These are phyloP conservation scores for Trissolcus brochymenae DNA, from an alignment of 2,888 invertebrate genomes.

Conservation along the genomic window DNA sequence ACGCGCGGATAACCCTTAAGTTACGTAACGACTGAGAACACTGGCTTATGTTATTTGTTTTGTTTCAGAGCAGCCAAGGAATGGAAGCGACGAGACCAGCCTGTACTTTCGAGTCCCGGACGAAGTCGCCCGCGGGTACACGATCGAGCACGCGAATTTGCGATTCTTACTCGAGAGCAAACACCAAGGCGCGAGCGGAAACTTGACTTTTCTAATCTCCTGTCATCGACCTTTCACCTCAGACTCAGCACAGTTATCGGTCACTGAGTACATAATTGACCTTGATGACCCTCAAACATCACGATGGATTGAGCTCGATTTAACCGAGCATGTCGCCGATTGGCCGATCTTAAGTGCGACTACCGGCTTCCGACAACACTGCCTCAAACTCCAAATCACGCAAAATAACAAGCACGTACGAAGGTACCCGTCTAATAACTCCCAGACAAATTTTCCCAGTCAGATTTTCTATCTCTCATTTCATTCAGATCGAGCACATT, in stretches of 20 bases:
- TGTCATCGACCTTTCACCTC: slow-evolving; percentile 67
- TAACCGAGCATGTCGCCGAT: slow-evolving; percentile 77
- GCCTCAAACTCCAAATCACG: slow-evolving; percentile 78
- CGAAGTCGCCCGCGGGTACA: slow-evolving; percentile 30
- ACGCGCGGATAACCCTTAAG: slow-evolving; percentile 37
- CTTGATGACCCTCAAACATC: slow-evolving; percentile 69
- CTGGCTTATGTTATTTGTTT: slow-evolving; percentile 50
- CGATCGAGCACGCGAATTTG: slow-evolving; percentile 77
- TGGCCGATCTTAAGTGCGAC: slow-evolving; percentile 73
- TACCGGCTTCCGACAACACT: slow-evolving; percentile 77
- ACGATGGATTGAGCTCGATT: slow-evolving; percentile 81
- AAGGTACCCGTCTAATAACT: slow-evolving; percentile 37
- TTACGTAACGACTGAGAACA: slow-evolving; percentile 38
- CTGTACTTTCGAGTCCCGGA: slow-evolving; percentile 37
- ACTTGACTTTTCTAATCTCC: slow-evolving; percentile 70
- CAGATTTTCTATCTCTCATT: slow-evolving; percentile 8
- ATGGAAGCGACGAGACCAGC: slow-evolving; percentile 47
- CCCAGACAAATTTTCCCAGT: not conserved
- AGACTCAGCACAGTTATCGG: slow-evolving; percentile 52
- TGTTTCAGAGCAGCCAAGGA: slow-evolving; percentile 65
- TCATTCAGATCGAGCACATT: slow-evolving; percentile 13
- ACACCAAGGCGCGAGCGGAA: slow-evolving; percentile 39
- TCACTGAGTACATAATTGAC: slow-evolving; percentile 62
- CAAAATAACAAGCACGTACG: slow-evolving; percentile 34
- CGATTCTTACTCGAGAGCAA: slow-evolving; percentile 72